Evolutionary conservation across 1,140 invertebrate species (phyloP), one percentile per base, ranked within the genome.

Genomic region (Bombus impatiens): DNA sequence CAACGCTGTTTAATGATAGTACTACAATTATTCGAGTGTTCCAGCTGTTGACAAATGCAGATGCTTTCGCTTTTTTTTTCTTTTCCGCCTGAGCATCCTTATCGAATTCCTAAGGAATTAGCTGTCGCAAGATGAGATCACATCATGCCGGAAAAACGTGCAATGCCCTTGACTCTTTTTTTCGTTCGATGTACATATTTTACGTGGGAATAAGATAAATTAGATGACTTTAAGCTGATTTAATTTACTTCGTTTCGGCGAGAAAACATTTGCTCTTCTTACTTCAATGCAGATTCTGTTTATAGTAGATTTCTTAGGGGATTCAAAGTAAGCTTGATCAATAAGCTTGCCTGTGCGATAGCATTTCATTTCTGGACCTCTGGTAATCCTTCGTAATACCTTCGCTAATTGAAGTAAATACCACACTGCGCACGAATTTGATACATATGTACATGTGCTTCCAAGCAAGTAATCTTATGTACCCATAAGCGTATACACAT

Each of bases 21-120:
- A 32, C n/a, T 28, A 28, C n/a, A 18, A 22, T 71, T 59, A 74
- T n/a, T 44, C 42, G 70, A n/a, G 42, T 28, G 53, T 35, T 53
- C 28, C 22, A 12, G 40, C 28, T 32, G 68, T 37, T 42, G 83
- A 85, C 83, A 62, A 74, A 53, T 44, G 68, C 68, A 67, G 62
- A 57, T 67, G 76, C 62, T 44, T 44, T 32, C 77, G 9, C 22
- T 32, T 40, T 44, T 65, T 65, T 70, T 81, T 75, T 28, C 28
- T 32, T 81, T 84, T 68, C 78, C 70, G 28, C 65, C 70, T 3
- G 57, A 22, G 18, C 75, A 68, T 53, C 37, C 57, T 57, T 67
- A 76, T 76, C 82, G 85, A 82, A 91, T 90, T 91, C 90, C 86
- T 82, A 32, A 79, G 84, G 84, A 76, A 86, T 90, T 91, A 87